Evolutionary conservation across 2,797 vertebrate species (phyloP).

Genomic region (Halcyon smyrnensis): DNA sequence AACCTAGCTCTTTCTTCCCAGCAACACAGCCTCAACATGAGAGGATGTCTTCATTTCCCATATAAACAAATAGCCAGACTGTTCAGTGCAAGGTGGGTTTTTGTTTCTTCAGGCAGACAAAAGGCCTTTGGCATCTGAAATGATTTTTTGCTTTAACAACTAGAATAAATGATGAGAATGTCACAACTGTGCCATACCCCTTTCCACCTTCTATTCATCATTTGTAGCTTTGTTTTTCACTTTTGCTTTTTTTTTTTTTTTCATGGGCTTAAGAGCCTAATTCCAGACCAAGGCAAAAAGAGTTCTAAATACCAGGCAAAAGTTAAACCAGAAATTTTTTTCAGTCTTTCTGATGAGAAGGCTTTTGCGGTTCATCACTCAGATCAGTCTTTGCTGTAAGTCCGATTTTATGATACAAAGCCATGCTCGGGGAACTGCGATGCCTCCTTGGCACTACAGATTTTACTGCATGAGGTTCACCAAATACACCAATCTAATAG

Average conservation of each 20-base stretch:
- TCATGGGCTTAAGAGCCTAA: background rate
- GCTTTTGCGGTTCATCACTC: background rate
- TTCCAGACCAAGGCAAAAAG: background rate
- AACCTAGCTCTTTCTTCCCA: background rate
- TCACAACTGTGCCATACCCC: background rate
- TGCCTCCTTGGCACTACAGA: background rate
- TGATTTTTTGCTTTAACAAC: background rate
- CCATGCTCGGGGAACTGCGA: background rate
- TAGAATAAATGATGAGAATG: background rate
- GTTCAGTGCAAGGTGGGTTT: background rate
- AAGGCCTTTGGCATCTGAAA: background rate
- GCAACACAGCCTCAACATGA: accelerated
- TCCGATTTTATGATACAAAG: background rate
- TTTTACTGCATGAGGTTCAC: background rate
- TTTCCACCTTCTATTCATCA: background rate
- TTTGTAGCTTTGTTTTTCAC: background rate
- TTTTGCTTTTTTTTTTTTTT: background rate
- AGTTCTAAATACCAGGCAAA: background rate
- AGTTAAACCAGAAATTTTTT: background rate
- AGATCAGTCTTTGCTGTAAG: background rate
- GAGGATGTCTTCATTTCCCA: background rate
- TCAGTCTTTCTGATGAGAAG: background rate
- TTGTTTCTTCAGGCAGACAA: background rate
- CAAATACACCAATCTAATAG: too few species aligned
- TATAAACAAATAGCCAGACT: background rate